phyloP scores from a whole-genome alignment of 2,888 invertebrate species.

The Drosophila nr. perissopoda region DNA sequence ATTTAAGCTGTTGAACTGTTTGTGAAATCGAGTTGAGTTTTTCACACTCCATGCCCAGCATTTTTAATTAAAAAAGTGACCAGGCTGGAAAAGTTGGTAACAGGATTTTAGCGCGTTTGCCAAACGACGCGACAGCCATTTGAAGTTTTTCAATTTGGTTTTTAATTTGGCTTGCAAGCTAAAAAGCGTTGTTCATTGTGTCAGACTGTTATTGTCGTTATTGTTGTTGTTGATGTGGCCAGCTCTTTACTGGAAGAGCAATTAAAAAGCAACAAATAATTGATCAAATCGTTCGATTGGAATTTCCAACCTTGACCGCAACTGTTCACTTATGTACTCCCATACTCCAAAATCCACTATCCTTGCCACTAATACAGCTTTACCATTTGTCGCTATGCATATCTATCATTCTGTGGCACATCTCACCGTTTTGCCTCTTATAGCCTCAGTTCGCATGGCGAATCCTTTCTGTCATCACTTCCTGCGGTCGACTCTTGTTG shows the following conservation, averaged over 20 bases:
- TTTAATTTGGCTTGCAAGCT: constrained; percentile 37
- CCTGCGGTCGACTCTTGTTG: constrained; percentile 39
- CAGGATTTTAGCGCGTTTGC: constrained; percentile 38
- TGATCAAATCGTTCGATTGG: constrained; percentile 44
- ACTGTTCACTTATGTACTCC: not conserved
- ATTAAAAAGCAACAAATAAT: constrained; percentile 63
- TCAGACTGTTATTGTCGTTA: not conserved
- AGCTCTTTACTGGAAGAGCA: constrained; percentile 25
- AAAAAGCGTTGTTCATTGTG: constrained; percentile 17
- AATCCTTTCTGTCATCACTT: constrained; percentile 51
- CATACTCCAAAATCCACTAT: not conserved
- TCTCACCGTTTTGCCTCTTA: not conserved
- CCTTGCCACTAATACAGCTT: constrained; percentile 8
- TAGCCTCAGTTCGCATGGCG: constrained; percentile 36
- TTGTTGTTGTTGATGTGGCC: not conserved
- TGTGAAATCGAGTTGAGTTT: constrained; percentile 24
- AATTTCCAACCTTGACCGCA: constrained; percentile 10
- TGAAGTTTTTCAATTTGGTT: constrained; percentile 56
- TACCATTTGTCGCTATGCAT: constrained; percentile 39
- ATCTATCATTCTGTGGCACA: constrained; percentile 11
- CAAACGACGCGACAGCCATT: constrained; percentile 47
- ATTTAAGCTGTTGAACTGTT: constrained; percentile 63
- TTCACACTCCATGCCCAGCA: constrained; percentile 3
- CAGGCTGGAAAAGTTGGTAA: constrained; percentile 50
- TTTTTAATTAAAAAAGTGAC: constrained; percentile 76